Evolutionary conservation across 2,888 invertebrate species (phyloP).

Genomic region (Nysson spinosus): DNA sequence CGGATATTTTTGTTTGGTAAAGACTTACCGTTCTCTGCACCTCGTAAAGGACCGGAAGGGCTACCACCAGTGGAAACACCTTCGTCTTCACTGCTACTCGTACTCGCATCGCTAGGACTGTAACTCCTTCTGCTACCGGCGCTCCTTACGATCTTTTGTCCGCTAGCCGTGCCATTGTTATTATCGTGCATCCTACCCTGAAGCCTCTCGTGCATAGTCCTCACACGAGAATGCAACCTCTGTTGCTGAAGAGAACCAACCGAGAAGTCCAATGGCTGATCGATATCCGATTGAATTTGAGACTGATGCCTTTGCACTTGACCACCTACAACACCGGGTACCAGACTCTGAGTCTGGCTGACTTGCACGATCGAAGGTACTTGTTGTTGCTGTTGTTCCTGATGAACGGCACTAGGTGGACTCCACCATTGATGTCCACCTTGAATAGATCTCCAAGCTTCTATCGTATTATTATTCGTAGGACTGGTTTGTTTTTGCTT

Average conservation of each 20-base stretch:
- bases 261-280: conserved; percentile 87
- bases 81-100: conserved; percentile 75
- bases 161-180: conserved; percentile 67
- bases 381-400: conserved; percentile 71
- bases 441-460: conserved; percentile 76
- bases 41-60: conserved; percentile 73
- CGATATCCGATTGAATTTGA: conserved; percentile 73
- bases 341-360: conserved; percentile 81
- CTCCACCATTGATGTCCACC: conserved; percentile 75
- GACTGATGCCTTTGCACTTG: conserved; percentile 77
- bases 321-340: conserved; percentile 78
- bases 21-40: conserved; percentile 72
- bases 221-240: conserved; percentile 64
- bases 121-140: conserved; percentile 69
- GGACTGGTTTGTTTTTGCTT: conserved; percentile 76
- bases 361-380: conserved; percentile 50
- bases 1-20: too few relatives aligned
- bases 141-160: conserved; percentile 62
- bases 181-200: conserved; percentile 68
- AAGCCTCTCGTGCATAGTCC: conserved; percentile 68
- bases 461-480: conserved; percentile 79
- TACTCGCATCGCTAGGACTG: conserved; percentile 74
- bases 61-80: conserved; percentile 75
- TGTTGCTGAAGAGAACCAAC: conserved; percentile 80
- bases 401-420: conserved; percentile 64